Evolutionary conservation across 2,113 vertebrate genomes (phyloP), one percentile per base, ranked within the genome.

Genomic region (Herpetotheres cachinnans): DNA sequence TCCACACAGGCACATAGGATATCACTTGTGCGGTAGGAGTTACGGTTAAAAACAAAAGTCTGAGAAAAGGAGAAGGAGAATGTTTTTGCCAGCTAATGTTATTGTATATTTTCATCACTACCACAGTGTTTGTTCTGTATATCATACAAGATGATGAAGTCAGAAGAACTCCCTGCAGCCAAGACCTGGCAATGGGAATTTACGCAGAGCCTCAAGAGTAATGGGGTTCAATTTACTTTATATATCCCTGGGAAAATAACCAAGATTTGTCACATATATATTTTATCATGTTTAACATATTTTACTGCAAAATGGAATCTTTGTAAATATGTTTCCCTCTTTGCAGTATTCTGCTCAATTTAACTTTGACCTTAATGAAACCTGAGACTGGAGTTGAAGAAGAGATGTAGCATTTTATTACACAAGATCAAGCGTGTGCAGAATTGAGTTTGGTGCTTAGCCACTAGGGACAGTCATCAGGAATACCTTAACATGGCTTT

Each of bases 291-390:
- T 38, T 93, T 93, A 91, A 91, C 21, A 50, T 47, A 84, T 74
- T 96, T 90, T 80, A 77, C 63, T 83, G n/a, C 24, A 89, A 74
- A 81, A 90, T 3, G 8, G 26, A 78, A 47, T 74, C 27, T 52
- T 63, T 34, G 32, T 78, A 78, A 92, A 80, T 81, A 47, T 67
- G 67, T 81, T 89, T 84, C 24, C 32, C 18, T 63, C 6, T 9
- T 73, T 9, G 11, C 56, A 42, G 34, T 38, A 56, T 84, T 87
- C 73, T 80, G 30, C 42, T 91, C 65, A 71, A 87, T 86, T 91
- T 84, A 92, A 67, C 32, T 90, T 78, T 89, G 82, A 93, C 76
- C 80, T 86, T 81, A 94, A 91, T 90, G 40, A 89, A 73, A 96
- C 13, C 34, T 79, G 52, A 85, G 44, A 25, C 29, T 55, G 65